phyloP scores from a whole-genome alignment of 1,140 invertebrate genomes.

The Carcinoscorpius rotundicauda region DNA sequence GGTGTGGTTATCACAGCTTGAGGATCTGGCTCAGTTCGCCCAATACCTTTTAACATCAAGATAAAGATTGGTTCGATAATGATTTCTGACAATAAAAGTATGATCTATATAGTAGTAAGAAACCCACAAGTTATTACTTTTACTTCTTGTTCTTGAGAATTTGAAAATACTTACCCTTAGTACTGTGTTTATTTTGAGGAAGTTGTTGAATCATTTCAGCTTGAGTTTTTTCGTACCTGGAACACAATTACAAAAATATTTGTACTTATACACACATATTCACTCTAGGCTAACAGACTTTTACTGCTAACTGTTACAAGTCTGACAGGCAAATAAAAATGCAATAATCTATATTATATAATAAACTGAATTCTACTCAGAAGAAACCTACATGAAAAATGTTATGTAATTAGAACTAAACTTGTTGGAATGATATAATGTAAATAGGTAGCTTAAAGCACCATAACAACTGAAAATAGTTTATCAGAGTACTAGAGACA shows the following conservation, averaged over 20 bases:
- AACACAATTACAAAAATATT: slow-evolving; percentile 19
- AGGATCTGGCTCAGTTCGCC: slow-evolving; percentile 25
- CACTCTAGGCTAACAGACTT: neutral
- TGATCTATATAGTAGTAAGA: neutral
- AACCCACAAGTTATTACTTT: neutral
- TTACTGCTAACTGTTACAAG: neutral
- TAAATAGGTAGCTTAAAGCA: too few relatives aligned
- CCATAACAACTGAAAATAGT: too few relatives aligned
- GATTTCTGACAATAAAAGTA: neutral
- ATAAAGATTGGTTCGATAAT: neutral
- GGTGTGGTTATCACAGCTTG: slow-evolving; percentile 17
- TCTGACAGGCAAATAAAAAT: neutral
- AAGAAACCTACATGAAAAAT: neutral
- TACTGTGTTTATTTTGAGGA: slow-evolving; percentile 62
- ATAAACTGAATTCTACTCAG: neutral
- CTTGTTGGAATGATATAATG: too few relatives aligned
- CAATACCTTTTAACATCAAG: slow-evolving; percentile 25
- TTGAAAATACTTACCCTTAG: slow-evolving; percentile 43
- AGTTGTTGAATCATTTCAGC: slow-evolving; percentile 66
- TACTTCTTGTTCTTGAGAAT: neutral
- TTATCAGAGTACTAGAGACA: too few relatives aligned
- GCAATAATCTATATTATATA: neutral
- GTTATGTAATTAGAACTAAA: neutral
- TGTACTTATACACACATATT: neutral
- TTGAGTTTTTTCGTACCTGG: slow-evolving; percentile 50